Evolutionary conservation across 1,140 invertebrate genomes (phyloP), one percentile per base, ranked within the genome.

Genomic region (Spodoptera frugiperda): DNA sequence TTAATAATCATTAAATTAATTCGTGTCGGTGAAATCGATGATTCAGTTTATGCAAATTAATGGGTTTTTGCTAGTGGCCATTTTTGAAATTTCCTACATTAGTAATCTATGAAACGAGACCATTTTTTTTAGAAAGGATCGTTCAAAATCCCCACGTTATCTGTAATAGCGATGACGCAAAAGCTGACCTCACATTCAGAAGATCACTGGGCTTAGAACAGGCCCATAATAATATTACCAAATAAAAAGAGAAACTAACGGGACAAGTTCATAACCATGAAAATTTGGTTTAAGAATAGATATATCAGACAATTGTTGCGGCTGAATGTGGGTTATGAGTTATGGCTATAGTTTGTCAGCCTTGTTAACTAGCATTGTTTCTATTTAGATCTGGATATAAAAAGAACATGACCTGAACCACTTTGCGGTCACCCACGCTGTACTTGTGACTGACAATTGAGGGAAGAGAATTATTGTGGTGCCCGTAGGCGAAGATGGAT

Each of bases 301-400:
- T 57, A 21, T 17, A 39, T 44, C 59, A 63, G 17, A 19, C 33
- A 39, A 19, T 44, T 46, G 33, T 19, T 5, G 6, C 21, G 33
- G 12, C 33, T 33, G 2, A 17, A 63, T 44, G 59, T 63, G 59
- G 59, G 59, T 15, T 39, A 63, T 63, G 33, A 63, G 33, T 63
- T 63, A 63, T 63, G 44, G 59, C 30, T 17, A 39, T 33, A 19
- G 39, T 63, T 63, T 63, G 33, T 44, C 59, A 63, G 1, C 39
- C 44, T 63, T 15, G 33, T 63, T 19, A 25, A 67, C 44, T 19
- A 67, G 44, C 39, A 49, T 44, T 67, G 44, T 67, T 67, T 49
- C 63, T 49, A 67, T 67, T 67, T 67, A 67, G 63, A 48, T 67
- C 44, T 67, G 63, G 44, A 4, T 67, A 67, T 67, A 67, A 67